Evolutionary conservation across 2,888 invertebrate genomes (phyloP), one percentile per base, ranked within the genome.

Genomic region (Macropis europaea): DNA sequence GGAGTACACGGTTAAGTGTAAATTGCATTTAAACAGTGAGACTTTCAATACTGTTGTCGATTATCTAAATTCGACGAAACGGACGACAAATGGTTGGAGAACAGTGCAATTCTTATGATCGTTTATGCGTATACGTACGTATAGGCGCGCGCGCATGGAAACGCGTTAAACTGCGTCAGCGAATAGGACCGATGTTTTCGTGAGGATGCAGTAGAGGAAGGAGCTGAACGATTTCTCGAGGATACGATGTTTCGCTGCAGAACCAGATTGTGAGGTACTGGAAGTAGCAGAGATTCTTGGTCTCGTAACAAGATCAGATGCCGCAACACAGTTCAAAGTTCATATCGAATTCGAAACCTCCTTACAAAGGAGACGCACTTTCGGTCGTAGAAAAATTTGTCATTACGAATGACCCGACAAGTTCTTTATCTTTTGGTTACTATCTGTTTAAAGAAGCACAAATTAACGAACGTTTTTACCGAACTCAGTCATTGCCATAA

Each of bases 51-150:
- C 32, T 50, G 17, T 48, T 7, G 47, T 57, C 38, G 38, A 59
- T 50, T 26, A 43, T 62, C 2, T 2, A 30, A 40, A 34, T 60
- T 34, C 19, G 40, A 68, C 40, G 45, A 38, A 34, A 47, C 17
- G 17, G 42, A 38, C 38, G 22, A 60, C 42, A 32, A 57, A 50
- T 30, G 36, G 26, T 54, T 40, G 32, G n/a, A 38, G 15, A 50
- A 26, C 15, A 53, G 77, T 79, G 80, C 77, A 77, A 79, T 77
- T 71, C 52, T 67, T 54, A 69, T n/a, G n/a, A n/a, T 28, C 30
- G 19, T 19, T 36, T 47, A 19, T 53, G 28, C 34, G 47, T 17
- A 50, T 36, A 24, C 9, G 15, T 34, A 40, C 13, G 17, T 26
- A n/a, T 30, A 52, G 1, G 32, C 17, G 2, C n/a, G 19, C 3